phyloP scores from a whole-genome alignment of 2,888 invertebrate species.

The Chrysotoxum bicinctum region DNA sequence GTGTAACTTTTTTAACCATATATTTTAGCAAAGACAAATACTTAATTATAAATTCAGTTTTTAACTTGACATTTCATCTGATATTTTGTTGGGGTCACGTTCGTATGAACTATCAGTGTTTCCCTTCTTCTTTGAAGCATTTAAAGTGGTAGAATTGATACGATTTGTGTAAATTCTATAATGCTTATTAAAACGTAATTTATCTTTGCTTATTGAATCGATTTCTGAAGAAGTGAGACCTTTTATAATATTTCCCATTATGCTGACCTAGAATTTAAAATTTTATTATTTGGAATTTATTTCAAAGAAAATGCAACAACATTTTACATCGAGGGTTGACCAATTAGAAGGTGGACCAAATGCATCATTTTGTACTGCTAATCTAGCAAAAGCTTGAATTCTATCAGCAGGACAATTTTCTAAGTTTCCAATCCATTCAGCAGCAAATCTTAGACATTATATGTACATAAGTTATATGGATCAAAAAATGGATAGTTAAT shows the following conservation, averaged over 20 bases:
- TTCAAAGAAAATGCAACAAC: background rate
- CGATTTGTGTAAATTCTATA: slow-evolving; percentile 15
- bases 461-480: too few relatives aligned
- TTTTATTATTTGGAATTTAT: background rate
- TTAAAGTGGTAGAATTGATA: slow-evolving; percentile 2
- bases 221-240: slow-evolving; percentile 78
- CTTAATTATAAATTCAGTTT: background rate
- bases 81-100: background rate
- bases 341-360: slow-evolving; percentile 82
- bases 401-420: slow-evolving; percentile 82
- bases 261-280: slow-evolving; percentile 75
- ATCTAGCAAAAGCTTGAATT: slow-evolving; percentile 82
- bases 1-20: background rate
- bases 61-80: background rate
- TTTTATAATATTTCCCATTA: slow-evolving; percentile 82
- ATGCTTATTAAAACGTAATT: slow-evolving; percentile 74
- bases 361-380: slow-evolving; percentile 81
- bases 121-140: background rate
- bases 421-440: slow-evolving; percentile 82
- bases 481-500: too few relatives aligned
- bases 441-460: slow-evolving; percentile 80
- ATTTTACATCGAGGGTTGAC: slow-evolving; percentile 79
- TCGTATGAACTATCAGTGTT: background rate
- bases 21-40: too few relatives aligned
- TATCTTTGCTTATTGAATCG: slow-evolving; percentile 73